phyloP scores from a whole-genome alignment of 2,113 vertebrate genomes.

The Nannospalax galili region DNA sequence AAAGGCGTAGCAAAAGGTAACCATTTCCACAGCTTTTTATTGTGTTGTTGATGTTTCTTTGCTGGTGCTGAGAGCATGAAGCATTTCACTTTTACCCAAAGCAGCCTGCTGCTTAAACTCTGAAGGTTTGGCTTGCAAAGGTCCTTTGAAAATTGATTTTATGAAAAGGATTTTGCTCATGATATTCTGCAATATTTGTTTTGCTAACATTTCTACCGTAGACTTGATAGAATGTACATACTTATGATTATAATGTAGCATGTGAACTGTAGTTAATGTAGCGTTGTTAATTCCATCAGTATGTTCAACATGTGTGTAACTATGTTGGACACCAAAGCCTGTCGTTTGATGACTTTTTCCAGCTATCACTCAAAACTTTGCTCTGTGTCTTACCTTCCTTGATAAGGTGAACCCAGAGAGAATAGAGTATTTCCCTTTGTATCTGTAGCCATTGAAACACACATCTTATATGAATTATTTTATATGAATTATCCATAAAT shows the following conservation, averaged over 20 bases:
- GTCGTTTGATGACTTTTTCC: neutral
- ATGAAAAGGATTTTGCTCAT: neutral
- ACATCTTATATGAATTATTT: neutral
- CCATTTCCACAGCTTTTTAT: constrained; percentile 16
- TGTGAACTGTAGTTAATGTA: neutral
- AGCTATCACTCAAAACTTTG: neutral
- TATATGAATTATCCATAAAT: neutral
- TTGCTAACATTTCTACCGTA: neutral
- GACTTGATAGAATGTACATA: neutral
- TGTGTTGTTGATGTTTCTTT: neutral
- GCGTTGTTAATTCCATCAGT: neutral
- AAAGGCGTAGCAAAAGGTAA: neutral
- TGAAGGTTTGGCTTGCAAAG: constrained; percentile 8
- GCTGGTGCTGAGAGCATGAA: neutral
- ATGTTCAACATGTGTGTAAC: neutral
- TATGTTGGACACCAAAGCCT: neutral
- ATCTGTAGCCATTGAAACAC: neutral
- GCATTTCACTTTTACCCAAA: neutral
- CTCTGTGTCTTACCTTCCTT: neutral
- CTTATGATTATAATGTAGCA: constrained; percentile 13
- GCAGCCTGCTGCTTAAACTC: neutral
- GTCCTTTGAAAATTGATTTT: constrained; percentile 8
- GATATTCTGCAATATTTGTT: neutral
- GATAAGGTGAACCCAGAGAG: neutral
- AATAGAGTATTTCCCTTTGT: neutral